Base-by-base conservation (phyloP, 1,140 invertebrate genomes). In the Neodiprion virginianus region DNA sequence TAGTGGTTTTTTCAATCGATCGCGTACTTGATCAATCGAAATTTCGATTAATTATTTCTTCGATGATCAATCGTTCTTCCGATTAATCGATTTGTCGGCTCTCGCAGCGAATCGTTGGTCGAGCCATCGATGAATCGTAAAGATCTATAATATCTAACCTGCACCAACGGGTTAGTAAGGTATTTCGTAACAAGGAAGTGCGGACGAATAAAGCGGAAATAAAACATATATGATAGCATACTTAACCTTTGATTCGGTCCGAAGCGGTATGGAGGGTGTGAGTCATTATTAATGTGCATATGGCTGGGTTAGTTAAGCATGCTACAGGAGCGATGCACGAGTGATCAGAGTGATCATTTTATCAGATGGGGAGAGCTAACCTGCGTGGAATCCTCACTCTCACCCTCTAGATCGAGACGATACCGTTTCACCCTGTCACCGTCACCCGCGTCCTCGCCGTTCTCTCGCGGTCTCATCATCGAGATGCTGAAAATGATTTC, bases 301-400 rank as follows among this genome's bases (percentile, higher is more conserved):
- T 72, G 48, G 83, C 5, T 40, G 28, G 28, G 28, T 87, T 87
- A 85, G 80, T 87, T 85, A 86, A 83, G 83, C 84, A 86, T 86
- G 85, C 83, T 79, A 23, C 67, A 69, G 80, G 72, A 77, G 76
- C 76, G 74, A 80, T 75, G 79, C 78, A 75, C 82, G 79, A 23
- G 67, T 69, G 67, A 47, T 69, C 67, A 1, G 75, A 76, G 78
- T 66, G 72, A 67, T 83, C 84, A 85, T 81, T 84, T 83, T 77
- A 84, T 80, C 78, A 75, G 77, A 74, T 76, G 79, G 76, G 75
- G 74, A 79, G 84, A 81, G 84, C 87, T 89, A 89, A 93, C 91
- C 83, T 91, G 91, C 72, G 90, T 88, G 75, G 88, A 89, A 71
- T 89, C 89, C 79, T 90, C 89, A 77, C 84, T 86, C 82, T 90